phyloP scores from a whole-genome alignment of 2,888 invertebrate species.

The Cheilosia variabilis region DNA sequence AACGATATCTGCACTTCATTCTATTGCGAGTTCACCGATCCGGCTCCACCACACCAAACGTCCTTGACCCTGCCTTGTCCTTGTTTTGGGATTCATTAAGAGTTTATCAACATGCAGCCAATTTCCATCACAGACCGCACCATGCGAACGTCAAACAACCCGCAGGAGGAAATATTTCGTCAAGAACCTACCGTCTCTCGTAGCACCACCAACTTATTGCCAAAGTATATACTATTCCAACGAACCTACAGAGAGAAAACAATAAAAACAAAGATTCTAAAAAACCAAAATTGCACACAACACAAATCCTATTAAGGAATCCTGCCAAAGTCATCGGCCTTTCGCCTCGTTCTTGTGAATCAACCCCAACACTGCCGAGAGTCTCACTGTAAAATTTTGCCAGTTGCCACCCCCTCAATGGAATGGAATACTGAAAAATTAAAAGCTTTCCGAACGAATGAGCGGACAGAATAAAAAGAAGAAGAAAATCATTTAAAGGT shows the following conservation, averaged over 20 bases:
- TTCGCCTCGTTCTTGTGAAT: constrained; percentile 34
- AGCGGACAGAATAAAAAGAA: neutral
- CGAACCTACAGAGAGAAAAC: constrained; percentile 28
- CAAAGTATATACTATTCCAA: constrained; percentile 13
- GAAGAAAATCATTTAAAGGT: constrained; percentile 51
- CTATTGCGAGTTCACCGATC: neutral
- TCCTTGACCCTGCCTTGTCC: constrained; percentile 46
- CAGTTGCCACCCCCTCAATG: constrained; percentile 6
- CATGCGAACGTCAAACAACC: neutral
- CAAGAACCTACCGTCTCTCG: neutral
- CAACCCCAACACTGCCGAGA: constrained; percentile 33
- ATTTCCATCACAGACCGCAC: neutral
- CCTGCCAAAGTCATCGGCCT: constrained; percentile 58
- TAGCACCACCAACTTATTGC: neutral
- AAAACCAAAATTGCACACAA: constrained; percentile 13
- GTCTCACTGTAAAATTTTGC: constrained; percentile 25
- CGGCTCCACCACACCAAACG: constrained; percentile 26
- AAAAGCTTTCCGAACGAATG: constrained; percentile 24
- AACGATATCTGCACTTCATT: neutral
- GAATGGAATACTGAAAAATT: constrained; percentile 16
- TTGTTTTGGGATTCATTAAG: neutral
- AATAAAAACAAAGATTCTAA: neutral
- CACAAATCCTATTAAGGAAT: constrained; percentile 52
- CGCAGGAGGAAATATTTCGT: constrained; percentile 35
- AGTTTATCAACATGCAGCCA: constrained; percentile 20